Conservation (phyloP, 1,140 invertebrate genomes). For the Sinonovacula constricta region DNA sequence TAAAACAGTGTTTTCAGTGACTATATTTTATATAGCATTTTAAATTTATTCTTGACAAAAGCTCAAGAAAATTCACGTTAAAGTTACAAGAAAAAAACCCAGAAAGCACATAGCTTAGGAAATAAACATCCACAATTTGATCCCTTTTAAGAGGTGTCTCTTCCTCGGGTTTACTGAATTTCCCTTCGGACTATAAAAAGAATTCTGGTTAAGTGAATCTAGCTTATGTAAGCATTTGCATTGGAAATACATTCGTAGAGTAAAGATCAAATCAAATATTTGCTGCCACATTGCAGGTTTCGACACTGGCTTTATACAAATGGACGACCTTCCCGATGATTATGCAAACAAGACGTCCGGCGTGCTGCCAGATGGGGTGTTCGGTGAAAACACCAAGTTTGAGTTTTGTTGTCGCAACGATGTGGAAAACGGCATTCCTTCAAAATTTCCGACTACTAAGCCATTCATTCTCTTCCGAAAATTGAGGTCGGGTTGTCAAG, state of each 20-base stretch:
- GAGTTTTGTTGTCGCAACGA: constrained; percentile 28
- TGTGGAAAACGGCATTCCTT: neutral
- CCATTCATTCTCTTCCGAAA: constrained; percentile 8
- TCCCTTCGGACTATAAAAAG: neutral
- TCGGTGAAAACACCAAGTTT: constrained; percentile 3
- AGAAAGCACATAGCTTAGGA: no score
- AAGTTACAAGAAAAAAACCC: no score
- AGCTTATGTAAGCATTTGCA: no score
- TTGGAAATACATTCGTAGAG: no score
- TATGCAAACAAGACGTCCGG: neutral
- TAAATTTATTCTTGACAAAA: no score
- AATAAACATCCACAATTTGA: no score
- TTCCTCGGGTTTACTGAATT: neutral
- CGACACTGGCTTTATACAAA: constrained; percentile 9
- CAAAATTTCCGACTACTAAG: neutral
- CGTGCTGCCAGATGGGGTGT: constrained; percentile 13
- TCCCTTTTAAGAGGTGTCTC: no score
- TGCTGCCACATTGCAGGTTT: constrained; percentile 11
- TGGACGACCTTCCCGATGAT: neutral
- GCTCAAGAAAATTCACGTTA: no score
- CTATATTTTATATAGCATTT: no score
- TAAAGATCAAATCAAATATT: no score
- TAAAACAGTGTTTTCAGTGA: no score
- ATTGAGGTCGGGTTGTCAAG: neutral
- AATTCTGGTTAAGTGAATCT: no score